Evolutionary conservation across 2,888 invertebrate species (phyloP), one percentile per base, ranked within the genome.

Genomic region (Caenorhabditis angaria): DNA sequence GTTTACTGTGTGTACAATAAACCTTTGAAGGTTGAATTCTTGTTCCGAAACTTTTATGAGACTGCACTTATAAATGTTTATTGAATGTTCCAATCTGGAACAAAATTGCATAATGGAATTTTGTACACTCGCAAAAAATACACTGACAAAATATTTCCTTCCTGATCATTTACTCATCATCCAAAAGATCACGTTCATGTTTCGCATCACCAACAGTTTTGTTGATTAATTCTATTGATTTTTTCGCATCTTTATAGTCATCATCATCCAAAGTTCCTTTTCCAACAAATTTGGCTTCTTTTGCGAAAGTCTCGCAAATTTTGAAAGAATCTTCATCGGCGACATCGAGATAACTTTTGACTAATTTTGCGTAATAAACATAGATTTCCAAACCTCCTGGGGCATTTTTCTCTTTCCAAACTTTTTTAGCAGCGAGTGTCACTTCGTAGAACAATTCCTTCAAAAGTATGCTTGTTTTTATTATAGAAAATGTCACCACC

Each of bases 301-400:
- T 79, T 10, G 81, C 78, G 20, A 60, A 77, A 1, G 56, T 68
- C 32, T 78, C 78, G 62, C 60, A 50, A 20, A 81, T 79, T 66
- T 79, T 80, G 62, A 78, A 78, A 8, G 81, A 76, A 29, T 81
- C 79, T 12, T 80, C 81, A 62, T 81, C 81, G 0, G 79, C 81
- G 5, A 81, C 79, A 54, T 81, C 81, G 35, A 79, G 54, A 67
- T 81, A 81, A 66, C 81, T 81, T 64, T 81, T 81, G 53, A 76
- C 63, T 27, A 81, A 61, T 59, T 80, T 81, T 20, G 81, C 69
- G 27, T 77, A 70, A 24, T 58, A 61, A 1, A 79, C 67, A 63
- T 81, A 81, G 35, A 81, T 63, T 47, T 69, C 70, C 12, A 81
- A 50, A n/a, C 79, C 61, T 22, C 70, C 78, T 8, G 73, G 76